Conservation (phyloP, 2,888 invertebrate genomes). For the Trissolcus brochymenae region DNA sequence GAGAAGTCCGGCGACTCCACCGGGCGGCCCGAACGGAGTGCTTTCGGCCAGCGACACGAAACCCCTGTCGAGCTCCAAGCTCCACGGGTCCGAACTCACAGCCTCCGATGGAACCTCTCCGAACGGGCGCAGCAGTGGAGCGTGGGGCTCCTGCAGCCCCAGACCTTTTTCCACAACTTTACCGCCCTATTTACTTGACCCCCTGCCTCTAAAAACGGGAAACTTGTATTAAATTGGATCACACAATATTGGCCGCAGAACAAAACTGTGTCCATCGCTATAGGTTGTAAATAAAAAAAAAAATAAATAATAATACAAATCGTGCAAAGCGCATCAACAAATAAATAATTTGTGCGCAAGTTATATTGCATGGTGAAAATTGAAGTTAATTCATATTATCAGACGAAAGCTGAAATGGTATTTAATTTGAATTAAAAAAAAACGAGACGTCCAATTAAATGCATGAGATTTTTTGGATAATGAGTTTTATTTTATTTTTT, state of each 20-base stretch:
- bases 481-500: too few species aligned
- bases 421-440: too few species aligned
- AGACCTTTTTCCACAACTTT: constrained; percentile 81
- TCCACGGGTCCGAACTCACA: constrained; percentile 46
- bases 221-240: constrained; percentile 70
- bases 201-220: constrained; percentile 73
- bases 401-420: constrained; percentile 4
- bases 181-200: constrained; percentile 77
- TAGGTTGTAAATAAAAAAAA: constrained; percentile 37
- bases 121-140: constrained; percentile 73
- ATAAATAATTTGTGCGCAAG: constrained; percentile 42
- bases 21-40: constrained; percentile 77
- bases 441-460: too few species aligned
- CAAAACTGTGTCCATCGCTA: constrained; percentile 18
- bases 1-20: constrained; percentile 76
- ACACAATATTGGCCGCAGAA: constrained; percentile 13
- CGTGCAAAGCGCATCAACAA: constrained; percentile 21
- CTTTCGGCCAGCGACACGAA: constrained; percentile 75
- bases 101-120: constrained; percentile 69
- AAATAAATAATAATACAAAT: constrained; percentile 2
- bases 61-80: constrained; percentile 57
- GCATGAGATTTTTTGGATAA: too few species aligned
- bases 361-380: constrained; percentile 49
- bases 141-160: constrained; percentile 82
- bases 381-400: constrained; percentile 27